A percentile compares a stretch with the other conserved stretches of the same genome.
These are phyloP conservation scores for Ophion slaviceki DNA, from an alignment of 2,888 invertebrate species.

Conservation along the genomic window DNA sequence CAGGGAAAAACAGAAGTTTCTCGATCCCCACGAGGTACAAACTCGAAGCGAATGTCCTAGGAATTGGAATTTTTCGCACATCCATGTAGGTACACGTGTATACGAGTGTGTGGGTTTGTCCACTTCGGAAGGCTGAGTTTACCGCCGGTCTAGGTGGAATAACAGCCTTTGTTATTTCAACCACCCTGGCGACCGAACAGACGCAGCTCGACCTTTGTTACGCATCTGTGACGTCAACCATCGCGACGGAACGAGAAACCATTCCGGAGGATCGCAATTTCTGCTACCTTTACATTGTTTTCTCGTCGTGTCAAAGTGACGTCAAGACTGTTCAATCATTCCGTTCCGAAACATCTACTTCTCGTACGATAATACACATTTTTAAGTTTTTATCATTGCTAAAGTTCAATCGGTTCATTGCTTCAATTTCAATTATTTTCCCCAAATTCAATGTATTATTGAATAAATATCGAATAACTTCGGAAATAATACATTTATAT, in stretches of 20 bases:
- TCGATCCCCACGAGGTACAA: slow-evolving; percentile 20
- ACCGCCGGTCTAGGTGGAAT: slow-evolving; percentile 70
- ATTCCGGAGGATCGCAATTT: slow-evolving; percentile 2
- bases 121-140: slow-evolving; percentile 43
- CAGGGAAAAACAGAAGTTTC: slow-evolving; percentile 28
- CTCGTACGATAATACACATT: no score
- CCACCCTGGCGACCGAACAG: slow-evolving; percentile 69
- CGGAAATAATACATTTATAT: no score
- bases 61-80: slow-evolving; percentile 76
- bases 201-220: slow-evolving; percentile 56
- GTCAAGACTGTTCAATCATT: no score
- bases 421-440: no score
- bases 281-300: neutral
- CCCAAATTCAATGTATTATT: no score
- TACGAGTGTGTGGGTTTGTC: slow-evolving; percentile 33
- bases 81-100: neutral
- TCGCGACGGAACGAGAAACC: slow-evolving; percentile 35
- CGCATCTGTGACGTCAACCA: slow-evolving; percentile 29
- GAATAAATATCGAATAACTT: no score
- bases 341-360: no score
- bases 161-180: slow-evolving; percentile 81
- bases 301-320: no score
- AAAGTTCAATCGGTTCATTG: no score
- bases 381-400: no score
- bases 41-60: slow-evolving; percentile 65